Evolutionary conservation across 2,797 vertebrate genomes (phyloP).

Genomic region (Enteromius paludinosus): DNA sequence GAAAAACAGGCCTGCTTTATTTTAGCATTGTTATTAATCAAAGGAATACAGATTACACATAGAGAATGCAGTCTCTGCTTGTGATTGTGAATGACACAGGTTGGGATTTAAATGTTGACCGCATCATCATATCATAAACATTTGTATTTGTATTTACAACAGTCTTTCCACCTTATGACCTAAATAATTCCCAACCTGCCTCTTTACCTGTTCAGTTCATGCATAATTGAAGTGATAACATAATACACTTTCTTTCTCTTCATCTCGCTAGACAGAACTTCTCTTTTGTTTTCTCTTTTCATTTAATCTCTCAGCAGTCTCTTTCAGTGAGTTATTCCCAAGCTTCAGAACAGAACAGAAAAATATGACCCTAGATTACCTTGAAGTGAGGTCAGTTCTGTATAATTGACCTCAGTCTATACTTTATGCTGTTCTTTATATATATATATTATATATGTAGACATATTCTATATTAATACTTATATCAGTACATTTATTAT

Average conservation of each 20-base stretch:
- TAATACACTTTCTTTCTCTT: neutral
- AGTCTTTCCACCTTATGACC: neutral
- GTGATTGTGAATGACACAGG: neutral
- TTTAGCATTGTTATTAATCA: neutral
- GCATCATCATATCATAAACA: neutral
- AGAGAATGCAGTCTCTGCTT: neutral
- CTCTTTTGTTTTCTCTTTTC: constrained; percentile 6
- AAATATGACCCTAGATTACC: neutral
- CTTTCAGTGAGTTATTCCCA: constrained; percentile 16
- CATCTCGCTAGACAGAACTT: neutral
- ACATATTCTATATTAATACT: neutral
- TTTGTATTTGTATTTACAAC: neutral
- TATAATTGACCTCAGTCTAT: neutral
- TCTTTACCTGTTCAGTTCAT: constrained; percentile 6
- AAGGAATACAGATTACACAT: neutral
- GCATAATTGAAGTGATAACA: constrained; percentile 9
- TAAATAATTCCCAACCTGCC: neutral
- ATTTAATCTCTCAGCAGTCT: constrained; percentile 5
- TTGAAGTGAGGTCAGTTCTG: neutral
- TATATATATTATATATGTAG: no score
- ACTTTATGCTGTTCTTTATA: neutral
- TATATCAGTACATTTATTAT: neutral
- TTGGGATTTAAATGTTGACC: neutral
- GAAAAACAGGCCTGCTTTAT: neutral
- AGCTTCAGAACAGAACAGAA: constrained; percentile 1